These are phyloP conservation scores for Argyresthia goedartella DNA, from an alignment of 2,888 invertebrate genomes.

Conservation along the genomic window DNA sequence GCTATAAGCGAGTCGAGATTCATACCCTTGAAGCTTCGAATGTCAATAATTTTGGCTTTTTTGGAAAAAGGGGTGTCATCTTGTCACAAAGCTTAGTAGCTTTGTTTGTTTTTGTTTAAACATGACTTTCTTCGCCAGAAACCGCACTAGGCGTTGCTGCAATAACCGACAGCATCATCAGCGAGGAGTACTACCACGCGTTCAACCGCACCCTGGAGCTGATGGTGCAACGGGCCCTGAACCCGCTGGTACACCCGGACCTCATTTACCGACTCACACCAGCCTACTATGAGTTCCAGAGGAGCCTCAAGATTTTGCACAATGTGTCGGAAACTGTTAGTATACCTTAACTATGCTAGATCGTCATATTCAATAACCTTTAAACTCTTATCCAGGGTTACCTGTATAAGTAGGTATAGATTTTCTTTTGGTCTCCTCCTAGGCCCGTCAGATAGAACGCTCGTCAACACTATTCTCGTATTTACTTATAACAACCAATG, in stretches of 20 bases:
- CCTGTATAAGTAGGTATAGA: too few species aligned
- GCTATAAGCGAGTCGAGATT: too few species aligned
- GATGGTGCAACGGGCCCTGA: constrained; percentile 28
- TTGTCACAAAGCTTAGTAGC: too few species aligned
- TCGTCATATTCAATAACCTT: background rate
- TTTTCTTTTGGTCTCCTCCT: too few species aligned
- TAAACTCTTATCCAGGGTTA: background rate
- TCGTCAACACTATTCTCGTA: too few species aligned
- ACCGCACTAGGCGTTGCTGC: constrained; percentile 37
- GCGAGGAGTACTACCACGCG: constrained; percentile 33
- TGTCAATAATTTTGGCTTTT: too few species aligned
- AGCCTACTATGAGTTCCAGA: constrained; percentile 23
- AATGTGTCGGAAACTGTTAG: constrained; percentile 36
- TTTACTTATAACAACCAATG: too few species aligned
- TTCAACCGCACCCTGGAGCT: constrained; percentile 31
- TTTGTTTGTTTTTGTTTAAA: too few species aligned
- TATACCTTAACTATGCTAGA: constrained; percentile 2
- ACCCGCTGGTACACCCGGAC: constrained; percentile 31
- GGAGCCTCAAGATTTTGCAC: constrained; percentile 28
- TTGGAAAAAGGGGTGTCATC: too few species aligned
- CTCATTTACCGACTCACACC: constrained; percentile 30
- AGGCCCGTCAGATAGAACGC: too few species aligned
- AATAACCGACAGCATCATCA: constrained; percentile 30
- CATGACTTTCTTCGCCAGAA: constrained; percentile 20
- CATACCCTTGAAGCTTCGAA: too few species aligned